Conservation (phyloP, 1,140 invertebrate genomes). For the Araneus ventricosus region DNA sequence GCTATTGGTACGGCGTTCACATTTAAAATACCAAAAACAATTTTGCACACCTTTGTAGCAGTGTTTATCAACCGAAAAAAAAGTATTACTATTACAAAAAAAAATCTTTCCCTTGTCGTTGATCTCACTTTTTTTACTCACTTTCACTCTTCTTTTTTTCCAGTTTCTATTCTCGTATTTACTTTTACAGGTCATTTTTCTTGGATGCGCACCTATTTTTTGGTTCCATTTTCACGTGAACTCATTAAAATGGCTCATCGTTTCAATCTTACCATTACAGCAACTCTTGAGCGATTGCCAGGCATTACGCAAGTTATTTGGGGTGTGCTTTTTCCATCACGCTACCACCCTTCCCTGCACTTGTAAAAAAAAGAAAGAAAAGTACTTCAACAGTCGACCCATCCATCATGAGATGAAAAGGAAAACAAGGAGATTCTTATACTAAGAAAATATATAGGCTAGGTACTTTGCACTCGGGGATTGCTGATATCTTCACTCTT, state of each 20-base stretch:
- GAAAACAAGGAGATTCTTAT: conserved; percentile 36
- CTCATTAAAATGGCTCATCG: not conserved
- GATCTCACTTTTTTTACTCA: too few relatives aligned
- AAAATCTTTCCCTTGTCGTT: too few relatives aligned
- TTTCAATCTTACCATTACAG: not conserved
- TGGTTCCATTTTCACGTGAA: not conserved
- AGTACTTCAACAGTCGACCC: conserved; percentile 3
- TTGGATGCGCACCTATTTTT: not conserved
- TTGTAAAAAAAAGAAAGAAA: not conserved
- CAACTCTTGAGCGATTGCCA: conserved; percentile 28
- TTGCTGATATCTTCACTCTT: not conserved
- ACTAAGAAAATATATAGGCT: not conserved
- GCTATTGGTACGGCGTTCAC: too few relatives aligned
- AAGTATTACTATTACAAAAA: too few relatives aligned
- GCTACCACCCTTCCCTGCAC: not conserved
- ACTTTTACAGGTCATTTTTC: conserved; percentile 2
- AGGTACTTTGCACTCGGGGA: not conserved
- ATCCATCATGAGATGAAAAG: conserved; percentile 30
- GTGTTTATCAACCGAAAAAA: too few relatives aligned
- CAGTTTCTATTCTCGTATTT: not conserved
- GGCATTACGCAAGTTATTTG: conserved; percentile 46
- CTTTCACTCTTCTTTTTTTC: not conserved
- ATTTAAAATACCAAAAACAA: too few relatives aligned
- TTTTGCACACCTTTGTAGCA: too few relatives aligned
- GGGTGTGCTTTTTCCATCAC: conserved; percentile 23